Conservation (phyloP, 2,888 invertebrate genomes). For the Melinaea marsaeus region DNA sequence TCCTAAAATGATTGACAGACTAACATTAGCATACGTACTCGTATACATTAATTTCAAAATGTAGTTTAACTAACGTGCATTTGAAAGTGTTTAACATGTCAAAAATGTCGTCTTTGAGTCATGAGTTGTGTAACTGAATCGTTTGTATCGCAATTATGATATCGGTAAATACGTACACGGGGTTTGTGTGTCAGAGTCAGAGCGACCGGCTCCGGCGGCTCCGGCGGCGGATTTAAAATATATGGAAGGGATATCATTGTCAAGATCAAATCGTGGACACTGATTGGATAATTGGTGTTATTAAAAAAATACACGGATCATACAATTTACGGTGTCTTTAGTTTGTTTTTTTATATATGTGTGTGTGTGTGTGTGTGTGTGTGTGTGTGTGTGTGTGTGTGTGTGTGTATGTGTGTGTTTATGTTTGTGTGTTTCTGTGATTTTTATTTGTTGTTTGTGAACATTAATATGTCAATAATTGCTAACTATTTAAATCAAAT, state of each 20-base stretch:
- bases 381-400: neutral
- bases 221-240: slow-evolving; percentile 29
- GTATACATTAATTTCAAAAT: no score
- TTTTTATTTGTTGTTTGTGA: no score
- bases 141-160: slow-evolving; percentile 43
- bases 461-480: no score
- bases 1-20: no score
- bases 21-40: no score
- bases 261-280: slow-evolving; percentile 13
- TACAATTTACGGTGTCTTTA: no score
- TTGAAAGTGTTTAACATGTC: no score
- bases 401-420: slow-evolving; percentile 1
- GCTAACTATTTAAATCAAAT: no score
- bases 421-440: neutral
- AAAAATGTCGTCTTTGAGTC: neutral
- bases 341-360: neutral
- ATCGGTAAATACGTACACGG: slow-evolving; percentile 45
- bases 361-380: neutral
- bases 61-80: no score
- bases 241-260: slow-evolving; percentile 31
- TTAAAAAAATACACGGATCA: no score
- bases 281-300: no score
- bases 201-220: slow-evolving; percentile 44
- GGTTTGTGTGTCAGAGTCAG: slow-evolving; percentile 67
- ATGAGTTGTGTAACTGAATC: neutral